Evolutionary conservation across 2,113 vertebrate genomes (phyloP).

Genomic region (Vulpes vulpes): DNA sequence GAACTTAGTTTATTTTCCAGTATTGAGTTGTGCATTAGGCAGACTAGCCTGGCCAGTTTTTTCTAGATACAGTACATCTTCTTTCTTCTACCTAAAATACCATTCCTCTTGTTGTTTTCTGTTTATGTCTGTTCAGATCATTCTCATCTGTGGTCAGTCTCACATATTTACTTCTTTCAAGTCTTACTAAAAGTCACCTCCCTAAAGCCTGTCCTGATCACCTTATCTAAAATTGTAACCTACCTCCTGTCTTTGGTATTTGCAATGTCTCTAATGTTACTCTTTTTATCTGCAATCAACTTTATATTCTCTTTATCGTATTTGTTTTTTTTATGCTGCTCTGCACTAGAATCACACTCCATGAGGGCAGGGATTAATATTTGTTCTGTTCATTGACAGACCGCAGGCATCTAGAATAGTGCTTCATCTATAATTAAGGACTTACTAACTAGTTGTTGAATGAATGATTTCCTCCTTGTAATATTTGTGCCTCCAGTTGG

Average conservation of each 20-base stretch:
- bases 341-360: background rate
- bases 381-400: background rate
- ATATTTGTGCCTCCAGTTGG: background rate
- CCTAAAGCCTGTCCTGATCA: background rate
- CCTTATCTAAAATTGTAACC: background rate
- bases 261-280: background rate
- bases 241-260: background rate
- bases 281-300: background rate
- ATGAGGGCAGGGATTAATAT: background rate
- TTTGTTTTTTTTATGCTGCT: background rate
- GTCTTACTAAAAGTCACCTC: background rate
- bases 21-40: background rate
- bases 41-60: background rate
- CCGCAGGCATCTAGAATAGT: background rate
- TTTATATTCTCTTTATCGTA: background rate
- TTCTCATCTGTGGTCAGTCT: background rate
- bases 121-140: background rate
- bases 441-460: background rate
- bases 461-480: background rate
- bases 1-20: slow-evolving; percentile 22
- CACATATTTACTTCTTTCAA: background rate
- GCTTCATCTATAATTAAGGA: background rate
- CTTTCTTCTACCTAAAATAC: background rate
- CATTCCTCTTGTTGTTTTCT: slow-evolving; percentile 15
- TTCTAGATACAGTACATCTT: background rate